phyloP scores from a whole-genome alignment of 2,888 invertebrate genomes.

The Rapana venosa region DNA sequence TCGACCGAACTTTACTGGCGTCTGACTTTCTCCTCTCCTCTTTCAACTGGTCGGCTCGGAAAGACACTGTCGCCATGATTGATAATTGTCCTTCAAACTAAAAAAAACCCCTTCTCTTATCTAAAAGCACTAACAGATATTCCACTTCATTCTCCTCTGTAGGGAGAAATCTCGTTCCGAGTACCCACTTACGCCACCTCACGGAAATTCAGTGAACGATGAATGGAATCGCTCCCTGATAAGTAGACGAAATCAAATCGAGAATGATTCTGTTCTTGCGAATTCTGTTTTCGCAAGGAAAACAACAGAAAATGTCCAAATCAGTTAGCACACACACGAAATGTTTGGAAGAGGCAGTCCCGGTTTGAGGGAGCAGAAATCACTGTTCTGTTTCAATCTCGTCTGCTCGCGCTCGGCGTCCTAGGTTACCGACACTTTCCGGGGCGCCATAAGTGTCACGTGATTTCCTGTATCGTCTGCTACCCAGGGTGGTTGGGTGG shows the following conservation, averaged over 20 bases:
- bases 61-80: constrained; percentile 37
- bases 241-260: neutral
- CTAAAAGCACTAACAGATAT: too few relatives aligned
- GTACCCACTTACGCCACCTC: neutral
- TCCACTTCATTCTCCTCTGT: too few relatives aligned
- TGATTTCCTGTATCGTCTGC: constrained; percentile 38
- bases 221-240: too few relatives aligned
- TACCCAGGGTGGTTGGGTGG: neutral
- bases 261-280: too few relatives aligned
- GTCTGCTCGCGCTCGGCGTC: constrained; percentile 26
- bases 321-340: neutral
- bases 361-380: too few relatives aligned
- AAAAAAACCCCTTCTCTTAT: too few relatives aligned
- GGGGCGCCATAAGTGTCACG: constrained; percentile 20
- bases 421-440: constrained; percentile 37
- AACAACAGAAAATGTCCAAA: neutral
- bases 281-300: too few relatives aligned
- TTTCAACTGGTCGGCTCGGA: neutral
- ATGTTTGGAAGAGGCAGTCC: too few relatives aligned
- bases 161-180: neutral
- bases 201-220: neutral
- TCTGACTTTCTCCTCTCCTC: neutral
- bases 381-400: neutral
- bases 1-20: neutral
- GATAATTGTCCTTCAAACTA: too few relatives aligned